Evolutionary conservation across 2,797 vertebrate genomes (phyloP).

Genomic region (Eidolon dupreanum): DNA sequence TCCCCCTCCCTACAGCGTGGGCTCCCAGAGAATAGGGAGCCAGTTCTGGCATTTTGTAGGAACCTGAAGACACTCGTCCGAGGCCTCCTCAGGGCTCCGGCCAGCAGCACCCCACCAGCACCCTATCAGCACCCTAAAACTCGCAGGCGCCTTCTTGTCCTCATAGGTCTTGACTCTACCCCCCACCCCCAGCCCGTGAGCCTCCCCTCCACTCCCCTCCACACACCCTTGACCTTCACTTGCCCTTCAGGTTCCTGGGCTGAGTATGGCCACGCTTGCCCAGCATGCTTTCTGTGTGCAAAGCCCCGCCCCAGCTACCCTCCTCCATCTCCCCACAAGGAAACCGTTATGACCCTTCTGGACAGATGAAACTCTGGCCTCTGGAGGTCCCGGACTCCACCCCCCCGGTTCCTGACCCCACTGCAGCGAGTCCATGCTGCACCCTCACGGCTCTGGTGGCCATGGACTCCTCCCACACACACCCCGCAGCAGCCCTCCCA

Average conservation of each 20-base stretch:
- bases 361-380: not conserved
- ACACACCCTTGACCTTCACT: too few relatives aligned
- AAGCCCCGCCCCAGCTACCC: not conserved
- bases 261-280: not conserved
- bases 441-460: fast-evolving
- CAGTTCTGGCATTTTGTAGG: not conserved
- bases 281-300: not conserved
- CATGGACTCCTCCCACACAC: too few relatives aligned
- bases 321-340: not conserved
- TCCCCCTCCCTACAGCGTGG: fast-evolving
- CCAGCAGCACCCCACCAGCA: not conserved
- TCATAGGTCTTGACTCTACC: fast-evolving
- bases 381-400: fast-evolving
- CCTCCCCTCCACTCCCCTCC: fast-evolving
- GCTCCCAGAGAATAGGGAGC: not conserved
- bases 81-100: not conserved
- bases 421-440: not conserved
- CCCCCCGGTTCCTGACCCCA: not conserved
- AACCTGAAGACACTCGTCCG: not conserved
- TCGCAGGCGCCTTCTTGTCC: not conserved
- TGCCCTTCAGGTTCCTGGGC: not conserved
- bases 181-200: fast-evolving
- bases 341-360: fast-evolving
- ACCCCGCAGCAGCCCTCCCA: too few relatives aligned
- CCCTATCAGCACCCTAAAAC: not conserved